These are phyloP conservation scores for Tetraneura akinire DNA, from an alignment of 1,140 invertebrate species.

Conservation along the genomic window DNA sequence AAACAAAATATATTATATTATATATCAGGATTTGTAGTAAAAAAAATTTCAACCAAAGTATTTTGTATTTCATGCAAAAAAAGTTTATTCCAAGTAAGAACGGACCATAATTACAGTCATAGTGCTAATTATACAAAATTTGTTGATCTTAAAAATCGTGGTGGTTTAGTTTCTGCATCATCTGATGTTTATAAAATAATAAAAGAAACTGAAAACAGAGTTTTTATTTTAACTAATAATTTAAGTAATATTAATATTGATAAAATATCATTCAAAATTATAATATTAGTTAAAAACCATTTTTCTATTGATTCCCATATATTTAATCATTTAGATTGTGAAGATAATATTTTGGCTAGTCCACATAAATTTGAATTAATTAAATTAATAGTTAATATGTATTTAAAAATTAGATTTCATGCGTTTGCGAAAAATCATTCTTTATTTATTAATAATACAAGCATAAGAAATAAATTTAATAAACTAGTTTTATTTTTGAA, in stretches of 20 bases:
- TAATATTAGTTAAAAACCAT: neutral
- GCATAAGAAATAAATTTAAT: neutral
- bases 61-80: neutral
- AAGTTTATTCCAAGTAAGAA: neutral
- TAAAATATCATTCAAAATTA: neutral
- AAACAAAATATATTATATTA: conserved; percentile 32
- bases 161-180: neutral
- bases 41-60: neutral
- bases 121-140: neutral
- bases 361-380: conserved; percentile 10
- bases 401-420: neutral
- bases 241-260: neutral
- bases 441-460: neutral
- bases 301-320: neutral
- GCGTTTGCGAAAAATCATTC: neutral
- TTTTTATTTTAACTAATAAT: conserved; percentile 3
- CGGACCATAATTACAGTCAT: neutral
- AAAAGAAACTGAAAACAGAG: neutral
- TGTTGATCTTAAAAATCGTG: neutral
- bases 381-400: neutral
- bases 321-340: neutral
- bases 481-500: conserved; percentile 2
- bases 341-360: neutral
- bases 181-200: conserved; percentile 1
- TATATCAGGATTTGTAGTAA: conserved; percentile 12